phyloP scores from a whole-genome alignment of 2,888 invertebrate species.

The Helobdella robusta region DNA sequence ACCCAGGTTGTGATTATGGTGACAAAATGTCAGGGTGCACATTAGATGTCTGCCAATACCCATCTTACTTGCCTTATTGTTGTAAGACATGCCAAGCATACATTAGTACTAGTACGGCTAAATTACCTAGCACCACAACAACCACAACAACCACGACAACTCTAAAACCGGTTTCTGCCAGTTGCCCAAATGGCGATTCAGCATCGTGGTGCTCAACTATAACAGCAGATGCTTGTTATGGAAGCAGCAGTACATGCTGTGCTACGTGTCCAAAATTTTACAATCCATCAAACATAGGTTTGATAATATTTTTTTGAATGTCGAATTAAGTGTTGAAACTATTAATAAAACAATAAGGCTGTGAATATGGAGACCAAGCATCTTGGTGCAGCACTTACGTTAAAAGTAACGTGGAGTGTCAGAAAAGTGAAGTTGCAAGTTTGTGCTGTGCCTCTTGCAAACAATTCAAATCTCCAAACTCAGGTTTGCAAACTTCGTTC shows the following conservation, averaged over 20 bases:
- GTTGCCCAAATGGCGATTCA: conserved; percentile 9
- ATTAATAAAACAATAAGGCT: too few species aligned
- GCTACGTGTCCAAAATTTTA: background rate
- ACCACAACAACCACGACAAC: conserved; percentile 6
- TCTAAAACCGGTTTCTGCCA: too few species aligned
- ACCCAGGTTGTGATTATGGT: conserved; percentile 18
- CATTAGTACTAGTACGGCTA: too few species aligned
- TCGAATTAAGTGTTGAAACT: too few species aligned
- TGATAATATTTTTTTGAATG: too few species aligned
- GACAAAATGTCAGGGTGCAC: conserved; percentile 15
- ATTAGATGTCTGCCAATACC: conserved; percentile 21
- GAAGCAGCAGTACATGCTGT: background rate
- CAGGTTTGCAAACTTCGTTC: too few species aligned
- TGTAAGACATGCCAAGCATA: conserved; percentile 28
- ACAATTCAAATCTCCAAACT: background rate
- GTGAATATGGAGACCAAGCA: conserved; percentile 23
- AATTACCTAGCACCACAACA: background rate
- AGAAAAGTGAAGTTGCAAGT: background rate
- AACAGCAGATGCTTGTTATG: background rate
- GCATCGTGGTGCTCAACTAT: conserved; percentile 18
- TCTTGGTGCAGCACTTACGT: background rate
- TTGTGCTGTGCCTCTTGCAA: conserved; percentile 23
- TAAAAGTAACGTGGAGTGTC: background rate
- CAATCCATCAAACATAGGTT: background rate
- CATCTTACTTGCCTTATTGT: conserved; percentile 10